Percentiles rank a stretch among this genome's conserved stretches.
phyloP scores from a whole-genome alignment of 2,888 invertebrate genomes.

The Callyntrura sp. region DNA sequence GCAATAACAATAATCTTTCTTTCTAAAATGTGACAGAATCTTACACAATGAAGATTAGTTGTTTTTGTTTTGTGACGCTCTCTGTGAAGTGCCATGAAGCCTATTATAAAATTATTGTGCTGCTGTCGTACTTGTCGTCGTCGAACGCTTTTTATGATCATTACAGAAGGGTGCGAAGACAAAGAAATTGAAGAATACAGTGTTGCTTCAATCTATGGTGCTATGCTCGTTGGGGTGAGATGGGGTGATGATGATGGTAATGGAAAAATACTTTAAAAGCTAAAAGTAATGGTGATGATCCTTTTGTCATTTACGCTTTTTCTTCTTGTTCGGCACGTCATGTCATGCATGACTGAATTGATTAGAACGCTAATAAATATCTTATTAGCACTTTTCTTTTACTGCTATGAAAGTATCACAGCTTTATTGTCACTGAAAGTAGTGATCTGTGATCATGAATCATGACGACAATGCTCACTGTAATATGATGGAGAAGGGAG shows the following conservation, averaged over 20 bases:
- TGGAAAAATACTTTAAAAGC: conserved; percentile 29
- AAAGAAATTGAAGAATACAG: not conserved
- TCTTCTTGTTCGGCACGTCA: conserved; percentile 49
- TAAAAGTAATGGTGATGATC: conserved; percentile 48
- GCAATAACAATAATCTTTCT: not conserved
- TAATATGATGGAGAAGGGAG: not conserved
- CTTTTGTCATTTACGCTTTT: conserved; percentile 40
- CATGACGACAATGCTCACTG: not conserved
- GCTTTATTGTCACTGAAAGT: conserved; percentile 38
- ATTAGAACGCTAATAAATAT: conserved; percentile 72
- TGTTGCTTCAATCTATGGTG: not conserved
- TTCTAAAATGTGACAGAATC: conserved; percentile 14
- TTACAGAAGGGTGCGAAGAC: conserved; percentile 27
- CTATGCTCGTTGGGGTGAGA: not conserved
- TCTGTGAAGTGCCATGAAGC: conserved; percentile 29
- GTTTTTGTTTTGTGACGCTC: not conserved
- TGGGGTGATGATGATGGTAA: conserved; percentile 10
- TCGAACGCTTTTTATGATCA: not conserved
- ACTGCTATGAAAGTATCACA: not conserved
- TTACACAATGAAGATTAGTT: not conserved
- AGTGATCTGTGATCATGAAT: conserved; percentile 11
- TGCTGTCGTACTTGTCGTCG: no score
- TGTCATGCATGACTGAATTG: conserved; percentile 70
- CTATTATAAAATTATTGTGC: not conserved
- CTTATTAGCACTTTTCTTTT: conserved; percentile 67